Evolutionary conservation across 2,888 invertebrate species (phyloP), one percentile per base, ranked within the genome.

Genomic region (Rhamnusium bicolor): DNA sequence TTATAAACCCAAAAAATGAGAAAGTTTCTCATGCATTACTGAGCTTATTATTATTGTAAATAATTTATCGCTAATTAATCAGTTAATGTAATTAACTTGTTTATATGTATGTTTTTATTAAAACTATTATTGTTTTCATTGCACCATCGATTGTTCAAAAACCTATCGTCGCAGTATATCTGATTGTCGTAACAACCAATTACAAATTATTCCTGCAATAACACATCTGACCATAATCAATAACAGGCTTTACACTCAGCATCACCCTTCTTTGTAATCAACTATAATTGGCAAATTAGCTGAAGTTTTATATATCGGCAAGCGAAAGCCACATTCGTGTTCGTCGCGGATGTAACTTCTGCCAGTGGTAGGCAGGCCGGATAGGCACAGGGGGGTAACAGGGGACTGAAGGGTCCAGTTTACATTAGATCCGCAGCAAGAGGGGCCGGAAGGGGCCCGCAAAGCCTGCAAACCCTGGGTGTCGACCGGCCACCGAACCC

Each of bases 401-500:
- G 72, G 74, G 75, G 69, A 72, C 70, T 72, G 73, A 69, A 73
- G 75, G 79, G 73, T 73, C 77, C 73, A 73, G 73, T 77, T 72
- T 75, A 71, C 73, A 73, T 73, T 72, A 74, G 74, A 77, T 75
- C 79, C 68, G 75, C 72, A 67, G 69, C 69, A 74, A 63, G 75
- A 71, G 77, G 76, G 75, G 78, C 71, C 72, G 73, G 76, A 78
- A 78, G 81, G 80, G 79, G 80, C 79, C 79, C 77, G 77, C 72
- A 74, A 73, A 75, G 76, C 80, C 80, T 79, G 78, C 81, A 79
- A 75, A 73, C 62, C 80, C 82, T 83, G 84, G 85, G 85, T 84
- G 84, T 85, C 84, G 85, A 85, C 85, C 86, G 86, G 86, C 85
- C 86, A 86, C 86, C 86, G 86, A 86, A 86, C 87, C 84, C 86